Percentiles rank a stretch among this genome's conserved stretches.
Evolutionary conservation across 2,113 vertebrate genomes (phyloP).

Genomic region (Nymphicus hollandicus): DNA sequence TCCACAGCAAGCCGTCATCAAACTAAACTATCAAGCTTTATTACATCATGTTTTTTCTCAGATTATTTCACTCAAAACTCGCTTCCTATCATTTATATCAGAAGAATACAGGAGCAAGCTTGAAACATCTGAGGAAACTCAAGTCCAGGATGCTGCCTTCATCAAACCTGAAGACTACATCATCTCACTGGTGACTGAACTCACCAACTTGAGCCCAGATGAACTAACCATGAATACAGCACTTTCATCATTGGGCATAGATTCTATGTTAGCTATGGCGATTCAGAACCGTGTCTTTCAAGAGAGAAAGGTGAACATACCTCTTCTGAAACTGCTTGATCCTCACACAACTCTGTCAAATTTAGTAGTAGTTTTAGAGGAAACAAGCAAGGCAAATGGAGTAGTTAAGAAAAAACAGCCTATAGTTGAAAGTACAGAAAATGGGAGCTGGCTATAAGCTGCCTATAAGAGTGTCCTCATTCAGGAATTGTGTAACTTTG

Average conservation of each 20-base stretch:
- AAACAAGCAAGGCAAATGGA: neutral
- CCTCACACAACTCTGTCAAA: constrained; percentile 75
- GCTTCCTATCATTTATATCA: constrained; percentile 67
- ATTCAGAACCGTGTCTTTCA: constrained; percentile 81
- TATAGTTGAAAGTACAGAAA: neutral
- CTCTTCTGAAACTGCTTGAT: constrained; percentile 79
- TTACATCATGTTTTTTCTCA: constrained; percentile 60
- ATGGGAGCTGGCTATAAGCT: neutral
- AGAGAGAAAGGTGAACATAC: constrained; percentile 77
- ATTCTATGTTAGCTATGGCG: constrained; percentile 86
- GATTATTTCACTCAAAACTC: constrained; percentile 69
- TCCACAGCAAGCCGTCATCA: constrained; percentile 78
- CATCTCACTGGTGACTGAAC: constrained; percentile 69
- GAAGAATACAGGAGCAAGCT: constrained; percentile 46
- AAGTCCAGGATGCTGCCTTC: neutral
- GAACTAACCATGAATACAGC: constrained; percentile 71
- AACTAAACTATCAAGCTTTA: constrained; percentile 77
- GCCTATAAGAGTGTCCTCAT: neutral
- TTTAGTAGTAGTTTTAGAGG: constrained; percentile 67
- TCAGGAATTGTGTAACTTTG: neutral
- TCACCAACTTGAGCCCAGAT: constrained; percentile 42
- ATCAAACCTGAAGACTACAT: constrained; percentile 67
- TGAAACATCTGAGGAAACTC: neutral
- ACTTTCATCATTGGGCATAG: constrained; percentile 78
- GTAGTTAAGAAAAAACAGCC: neutral